These are phyloP conservation scores for Cheilosia urbana DNA, from an alignment of 2,888 invertebrate species.

Conservation along the genomic window DNA sequence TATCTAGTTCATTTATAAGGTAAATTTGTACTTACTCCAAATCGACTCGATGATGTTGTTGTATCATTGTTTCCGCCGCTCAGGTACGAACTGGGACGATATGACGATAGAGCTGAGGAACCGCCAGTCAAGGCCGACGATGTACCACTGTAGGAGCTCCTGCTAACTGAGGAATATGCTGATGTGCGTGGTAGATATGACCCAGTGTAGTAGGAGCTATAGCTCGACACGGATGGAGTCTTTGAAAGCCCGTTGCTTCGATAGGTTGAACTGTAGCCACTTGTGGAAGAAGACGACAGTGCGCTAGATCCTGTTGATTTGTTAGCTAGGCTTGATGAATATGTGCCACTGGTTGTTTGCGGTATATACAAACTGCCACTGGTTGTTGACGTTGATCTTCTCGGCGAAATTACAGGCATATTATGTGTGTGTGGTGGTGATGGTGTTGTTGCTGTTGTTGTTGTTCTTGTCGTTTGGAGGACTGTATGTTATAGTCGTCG, in stretches of 20 bases:
- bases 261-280: conserved; percentile 78
- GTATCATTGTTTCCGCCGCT: conserved; percentile 82
- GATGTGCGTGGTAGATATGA: conserved; percentile 80
- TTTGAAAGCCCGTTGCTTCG: conserved; percentile 76
- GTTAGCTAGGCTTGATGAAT: conserved; percentile 73
- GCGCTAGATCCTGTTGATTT: conserved; percentile 59
- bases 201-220: conserved; percentile 77
- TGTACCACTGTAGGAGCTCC: conserved; percentile 76
- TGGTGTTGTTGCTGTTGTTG: background rate
- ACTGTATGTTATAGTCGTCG: conserved; percentile 22
- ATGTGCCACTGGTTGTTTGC: conserved; percentile 80
- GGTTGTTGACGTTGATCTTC: conserved; percentile 83
- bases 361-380: conserved; percentile 83
- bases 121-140: conserved; percentile 80
- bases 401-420: conserved; percentile 84
- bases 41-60: conserved; percentile 82
- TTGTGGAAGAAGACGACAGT: conserved; percentile 76
- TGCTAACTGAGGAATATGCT: conserved; percentile 76
- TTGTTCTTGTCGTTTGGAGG: conserved; percentile 24
- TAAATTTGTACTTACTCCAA: conserved; percentile 83
- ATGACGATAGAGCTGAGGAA: conserved; percentile 79
- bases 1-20: conserved; percentile 38
- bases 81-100: conserved; percentile 81
- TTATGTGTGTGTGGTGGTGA: conserved; percentile 78
- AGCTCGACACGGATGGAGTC: conserved; percentile 76